Evolutionary conservation across 2,113 vertebrate genomes (phyloP).

Genomic region (Alethe castanea): DNA sequence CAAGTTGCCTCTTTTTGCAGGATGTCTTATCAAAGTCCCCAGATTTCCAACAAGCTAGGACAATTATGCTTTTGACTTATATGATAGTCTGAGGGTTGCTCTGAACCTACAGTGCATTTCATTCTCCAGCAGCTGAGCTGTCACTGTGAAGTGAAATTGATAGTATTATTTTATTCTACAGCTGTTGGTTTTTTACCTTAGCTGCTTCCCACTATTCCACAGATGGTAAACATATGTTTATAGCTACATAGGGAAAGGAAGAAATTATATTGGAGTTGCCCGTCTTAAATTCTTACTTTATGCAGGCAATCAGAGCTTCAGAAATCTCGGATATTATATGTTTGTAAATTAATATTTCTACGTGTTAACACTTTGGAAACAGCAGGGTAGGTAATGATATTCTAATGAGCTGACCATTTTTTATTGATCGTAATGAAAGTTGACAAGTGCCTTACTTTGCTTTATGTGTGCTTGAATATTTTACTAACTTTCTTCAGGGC

Average conservation of each 20-base stretch:
- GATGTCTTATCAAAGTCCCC: neutral
- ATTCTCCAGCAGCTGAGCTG: slow-evolving; percentile 54
- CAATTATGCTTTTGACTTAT: neutral
- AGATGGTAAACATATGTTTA: slow-evolving; percentile 84
- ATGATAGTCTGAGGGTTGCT: neutral
- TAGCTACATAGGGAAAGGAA: slow-evolving; percentile 36
- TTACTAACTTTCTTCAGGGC: slow-evolving; percentile 70
- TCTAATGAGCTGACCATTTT: slow-evolving; percentile 77
- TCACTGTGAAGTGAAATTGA: slow-evolving; percentile 70
- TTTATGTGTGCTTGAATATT: slow-evolving; percentile 70
- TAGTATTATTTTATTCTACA: slow-evolving; percentile 69
- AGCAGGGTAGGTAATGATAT: slow-evolving; percentile 75
- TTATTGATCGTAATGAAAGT: slow-evolving; percentile 77
- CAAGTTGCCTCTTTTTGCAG: neutral
- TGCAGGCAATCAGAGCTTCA: slow-evolving; percentile 47
- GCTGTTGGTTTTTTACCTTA: slow-evolving; percentile 74
- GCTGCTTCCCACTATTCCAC: slow-evolving; percentile 71
- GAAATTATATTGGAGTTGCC: slow-evolving; percentile 31
- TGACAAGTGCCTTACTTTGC: slow-evolving; percentile 72
- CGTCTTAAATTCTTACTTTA: slow-evolving; percentile 59
- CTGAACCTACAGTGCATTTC: slow-evolving; percentile 40
- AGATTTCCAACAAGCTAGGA: neutral
- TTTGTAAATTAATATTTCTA: slow-evolving; percentile 77
- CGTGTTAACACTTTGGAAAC: slow-evolving; percentile 68
- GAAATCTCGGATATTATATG: slow-evolving; percentile 54